Conservation (phyloP, 2,888 invertebrate species). For the Campaea margaritaria region DNA sequence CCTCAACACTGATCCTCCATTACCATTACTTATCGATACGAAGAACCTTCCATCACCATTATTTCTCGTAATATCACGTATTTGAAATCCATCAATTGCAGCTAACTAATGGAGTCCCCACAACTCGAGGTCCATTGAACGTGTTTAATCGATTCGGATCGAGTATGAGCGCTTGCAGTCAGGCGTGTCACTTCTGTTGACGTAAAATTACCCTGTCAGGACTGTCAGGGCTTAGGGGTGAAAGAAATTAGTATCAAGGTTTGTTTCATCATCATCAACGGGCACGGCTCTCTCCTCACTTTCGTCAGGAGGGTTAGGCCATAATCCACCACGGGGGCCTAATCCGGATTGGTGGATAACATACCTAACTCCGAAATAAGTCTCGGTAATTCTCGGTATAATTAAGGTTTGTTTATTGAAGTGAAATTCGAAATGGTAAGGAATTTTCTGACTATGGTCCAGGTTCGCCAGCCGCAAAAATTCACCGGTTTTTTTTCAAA, state of each 20-base stretch:
- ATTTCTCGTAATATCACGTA: not conserved
- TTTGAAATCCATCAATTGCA: constrained; percentile 1
- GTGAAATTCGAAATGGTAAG: no score
- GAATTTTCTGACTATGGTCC: no score
- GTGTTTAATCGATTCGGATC: constrained; percentile 37
- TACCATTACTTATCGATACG: not conserved
- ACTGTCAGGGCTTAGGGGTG: not conserved
- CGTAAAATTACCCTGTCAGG: constrained; percentile 27
- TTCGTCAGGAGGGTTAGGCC: no score
- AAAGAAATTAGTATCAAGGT: constrained; percentile 5
- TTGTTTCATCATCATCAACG: no score
- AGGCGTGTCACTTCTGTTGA: constrained; percentile 22
- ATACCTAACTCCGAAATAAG: no score
- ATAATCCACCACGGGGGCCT: no score
- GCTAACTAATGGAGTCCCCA: constrained; percentile 8
- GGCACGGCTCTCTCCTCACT: no score
- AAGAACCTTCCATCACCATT: not conserved
- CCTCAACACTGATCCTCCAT: no score
- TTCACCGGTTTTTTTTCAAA: no score
- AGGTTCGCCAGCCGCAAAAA: no score
- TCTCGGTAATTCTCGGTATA: no score
- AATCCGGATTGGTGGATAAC: no score
- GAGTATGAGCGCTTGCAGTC: constrained; percentile 29
- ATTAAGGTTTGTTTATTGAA: not conserved
- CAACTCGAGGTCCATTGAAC: constrained; percentile 1